These are phyloP conservation scores for Pogonophryne albipinna DNA, from an alignment of 2,797 vertebrate genomes.

Conservation along the genomic window DNA sequence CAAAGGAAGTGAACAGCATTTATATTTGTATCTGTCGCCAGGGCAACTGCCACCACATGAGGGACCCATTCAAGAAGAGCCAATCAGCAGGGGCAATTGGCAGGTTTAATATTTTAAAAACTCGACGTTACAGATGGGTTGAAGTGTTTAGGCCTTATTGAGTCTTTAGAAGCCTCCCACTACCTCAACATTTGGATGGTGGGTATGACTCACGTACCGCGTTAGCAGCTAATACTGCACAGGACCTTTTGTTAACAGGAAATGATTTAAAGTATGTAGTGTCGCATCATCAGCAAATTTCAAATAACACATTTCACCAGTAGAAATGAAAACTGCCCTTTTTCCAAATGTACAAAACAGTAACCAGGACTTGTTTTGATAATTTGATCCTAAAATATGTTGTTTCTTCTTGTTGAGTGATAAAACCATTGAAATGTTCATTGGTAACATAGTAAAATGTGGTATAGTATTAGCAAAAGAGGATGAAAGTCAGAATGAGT, in stretches of 20 bases:
- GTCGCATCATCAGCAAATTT: neutral
- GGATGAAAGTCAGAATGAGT: neutral
- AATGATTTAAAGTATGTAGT: neutral
- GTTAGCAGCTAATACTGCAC: neutral
- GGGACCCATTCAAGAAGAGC: slow-evolving; percentile 6
- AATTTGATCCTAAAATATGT: no score
- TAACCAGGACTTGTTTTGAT: neutral
- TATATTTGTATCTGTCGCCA: slow-evolving; percentile 63
- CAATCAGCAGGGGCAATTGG: neutral
- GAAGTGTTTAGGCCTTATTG: neutral
- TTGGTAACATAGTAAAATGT: neutral
- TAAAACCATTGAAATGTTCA: neutral
- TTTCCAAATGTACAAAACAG: neutral
- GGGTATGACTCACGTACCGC: neutral
- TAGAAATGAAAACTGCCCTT: neutral
- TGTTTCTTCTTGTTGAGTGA: neutral
- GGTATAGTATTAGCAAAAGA: neutral
- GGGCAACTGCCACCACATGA: slow-evolving; percentile 42
- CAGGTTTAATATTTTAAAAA: neutral
- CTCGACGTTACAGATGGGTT: neutral
- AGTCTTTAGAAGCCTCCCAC: neutral
- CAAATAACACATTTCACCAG: neutral
- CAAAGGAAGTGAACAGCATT: slow-evolving; percentile 66
- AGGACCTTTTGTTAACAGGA: neutral
- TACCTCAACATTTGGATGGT: no score